Percentiles rank a stretch among this genome's conserved stretches.
Conservation (phyloP, 2,888 invertebrate genomes). For the Sarcophaga rosellei region DNA sequence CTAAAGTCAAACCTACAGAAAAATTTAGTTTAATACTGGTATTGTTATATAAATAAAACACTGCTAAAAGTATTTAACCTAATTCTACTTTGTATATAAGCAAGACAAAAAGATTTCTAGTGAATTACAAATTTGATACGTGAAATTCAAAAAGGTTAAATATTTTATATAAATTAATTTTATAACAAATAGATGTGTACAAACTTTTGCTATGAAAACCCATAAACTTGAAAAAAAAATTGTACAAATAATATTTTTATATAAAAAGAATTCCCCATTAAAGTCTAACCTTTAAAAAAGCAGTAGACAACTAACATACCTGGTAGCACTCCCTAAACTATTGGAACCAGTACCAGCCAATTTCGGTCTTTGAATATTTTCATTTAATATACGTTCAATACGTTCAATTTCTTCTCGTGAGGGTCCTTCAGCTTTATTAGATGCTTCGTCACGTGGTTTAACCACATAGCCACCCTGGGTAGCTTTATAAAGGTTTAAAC, state of each 20-base stretch:
- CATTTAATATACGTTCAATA: conserved; percentile 83
- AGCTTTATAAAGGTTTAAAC: conserved; percentile 81
- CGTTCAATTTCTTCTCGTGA: conserved; percentile 84
- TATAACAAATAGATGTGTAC: no score
- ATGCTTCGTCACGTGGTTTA: conserved; percentile 86
- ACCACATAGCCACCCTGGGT: conserved; percentile 85
- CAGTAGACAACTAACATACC: conserved; percentile 72
- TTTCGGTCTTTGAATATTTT: conserved; percentile 77
- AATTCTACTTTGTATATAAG: no score
- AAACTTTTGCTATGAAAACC: neutral
- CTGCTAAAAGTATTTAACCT: no score
- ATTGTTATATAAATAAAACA: no score
- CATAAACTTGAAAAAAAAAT: neutral
- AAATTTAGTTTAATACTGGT: no score
- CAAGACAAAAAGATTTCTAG: no score
- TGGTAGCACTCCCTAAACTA: conserved; percentile 82
- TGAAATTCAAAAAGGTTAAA: no score
- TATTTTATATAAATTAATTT: no score
- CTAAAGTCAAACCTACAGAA: no score
- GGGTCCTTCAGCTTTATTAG: conserved; percentile 85
- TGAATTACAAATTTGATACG: no score
- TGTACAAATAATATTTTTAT: neutral
- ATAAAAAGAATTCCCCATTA: neutral
- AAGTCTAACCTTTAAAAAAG: neutral
- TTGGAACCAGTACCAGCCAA: conserved; percentile 81